A percentile compares a stretch with the other conserved stretches of the same genome.
phyloP scores from a whole-genome alignment of 2,113 vertebrate genomes.

The Mesoclemmys tuberculata region DNA sequence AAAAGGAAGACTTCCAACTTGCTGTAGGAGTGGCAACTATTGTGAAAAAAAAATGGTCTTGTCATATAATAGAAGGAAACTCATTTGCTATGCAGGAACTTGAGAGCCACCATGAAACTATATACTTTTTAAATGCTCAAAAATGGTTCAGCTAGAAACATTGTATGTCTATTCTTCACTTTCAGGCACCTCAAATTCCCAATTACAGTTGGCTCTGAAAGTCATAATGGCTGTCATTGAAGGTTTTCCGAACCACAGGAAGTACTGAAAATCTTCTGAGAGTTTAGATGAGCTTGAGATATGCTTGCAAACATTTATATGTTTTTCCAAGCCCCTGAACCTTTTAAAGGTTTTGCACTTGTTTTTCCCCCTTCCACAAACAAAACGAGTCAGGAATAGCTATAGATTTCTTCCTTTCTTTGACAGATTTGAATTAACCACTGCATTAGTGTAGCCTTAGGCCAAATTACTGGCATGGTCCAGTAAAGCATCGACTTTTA shows the following conservation, averaged over 20 bases:
- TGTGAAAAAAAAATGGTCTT: no score
- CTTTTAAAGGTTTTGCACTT: background rate
- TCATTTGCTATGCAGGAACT: background rate
- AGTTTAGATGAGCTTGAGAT: background rate
- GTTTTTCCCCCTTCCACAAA: background rate
- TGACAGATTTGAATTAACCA: background rate
- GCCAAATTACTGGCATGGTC: background rate
- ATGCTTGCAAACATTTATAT: background rate
- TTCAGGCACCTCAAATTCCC: no score
- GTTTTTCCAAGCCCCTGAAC: background rate
- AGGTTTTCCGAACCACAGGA: background rate
- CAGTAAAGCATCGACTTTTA: background rate
- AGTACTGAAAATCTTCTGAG: accelerated
- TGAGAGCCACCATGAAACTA: background rate
- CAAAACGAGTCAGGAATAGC: background rate
- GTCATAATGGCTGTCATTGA: background rate
- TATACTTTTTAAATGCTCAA: background rate
- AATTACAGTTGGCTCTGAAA: no score
- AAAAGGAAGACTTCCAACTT: background rate
- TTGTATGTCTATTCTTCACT: no score
- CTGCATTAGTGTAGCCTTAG: background rate
- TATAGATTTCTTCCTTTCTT: background rate
- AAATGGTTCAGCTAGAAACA: background rate
- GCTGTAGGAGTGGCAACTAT: background rate
- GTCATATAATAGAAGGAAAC: background rate